Conservation (phyloP, 1,140 invertebrate genomes). For the Drosophila novamexicana region DNA sequence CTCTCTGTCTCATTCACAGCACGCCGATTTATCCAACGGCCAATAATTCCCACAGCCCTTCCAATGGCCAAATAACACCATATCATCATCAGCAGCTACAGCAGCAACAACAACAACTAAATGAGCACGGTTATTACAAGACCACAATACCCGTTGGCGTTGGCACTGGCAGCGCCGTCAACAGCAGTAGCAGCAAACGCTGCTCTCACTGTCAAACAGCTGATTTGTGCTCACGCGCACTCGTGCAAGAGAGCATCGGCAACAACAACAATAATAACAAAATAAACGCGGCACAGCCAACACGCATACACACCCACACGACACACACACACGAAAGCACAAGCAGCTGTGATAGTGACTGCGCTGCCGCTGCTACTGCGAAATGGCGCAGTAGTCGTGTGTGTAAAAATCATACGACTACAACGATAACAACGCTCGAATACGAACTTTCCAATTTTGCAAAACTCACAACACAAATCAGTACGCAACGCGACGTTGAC, state of each 20-base stretch:
- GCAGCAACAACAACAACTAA: slow-evolving; percentile 47
- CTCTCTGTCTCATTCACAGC: slow-evolving; percentile 50
- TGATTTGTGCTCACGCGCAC: slow-evolving; percentile 58
- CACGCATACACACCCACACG: slow-evolving; percentile 32
- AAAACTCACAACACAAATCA: slow-evolving; percentile 83
- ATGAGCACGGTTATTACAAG: slow-evolving; percentile 62
- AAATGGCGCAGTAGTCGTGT: slow-evolving; percentile 76
- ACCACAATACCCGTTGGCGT: slow-evolving; percentile 74
- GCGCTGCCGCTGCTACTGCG: slow-evolving; percentile 33
- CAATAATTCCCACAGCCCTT: slow-evolving; percentile 74
- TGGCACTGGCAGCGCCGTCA: slow-evolving; percentile 25
- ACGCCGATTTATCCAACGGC: slow-evolving; percentile 77
- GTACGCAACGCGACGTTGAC: slow-evolving; percentile 72
- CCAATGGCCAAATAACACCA: slow-evolving; percentile 76
- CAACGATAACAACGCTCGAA: slow-evolving; percentile 81
- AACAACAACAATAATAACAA: slow-evolving; percentile 49
- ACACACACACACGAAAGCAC: slow-evolving; percentile 41
- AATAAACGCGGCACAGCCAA: slow-evolving; percentile 32
- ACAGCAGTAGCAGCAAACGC: slow-evolving; percentile 34
- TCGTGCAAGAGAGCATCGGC: slow-evolving; percentile 37
- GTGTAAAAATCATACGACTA: slow-evolving; percentile 82
- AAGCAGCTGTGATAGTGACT: slow-evolving; percentile 25
- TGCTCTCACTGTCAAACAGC: slow-evolving; percentile 70
- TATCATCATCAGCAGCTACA: slow-evolving; percentile 53
- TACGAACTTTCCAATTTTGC: slow-evolving; percentile 83